Evolutionary conservation across 2,113 vertebrate species (phyloP), one percentile per base, ranked within the genome.

Genomic region (Suricata suricatta): DNA sequence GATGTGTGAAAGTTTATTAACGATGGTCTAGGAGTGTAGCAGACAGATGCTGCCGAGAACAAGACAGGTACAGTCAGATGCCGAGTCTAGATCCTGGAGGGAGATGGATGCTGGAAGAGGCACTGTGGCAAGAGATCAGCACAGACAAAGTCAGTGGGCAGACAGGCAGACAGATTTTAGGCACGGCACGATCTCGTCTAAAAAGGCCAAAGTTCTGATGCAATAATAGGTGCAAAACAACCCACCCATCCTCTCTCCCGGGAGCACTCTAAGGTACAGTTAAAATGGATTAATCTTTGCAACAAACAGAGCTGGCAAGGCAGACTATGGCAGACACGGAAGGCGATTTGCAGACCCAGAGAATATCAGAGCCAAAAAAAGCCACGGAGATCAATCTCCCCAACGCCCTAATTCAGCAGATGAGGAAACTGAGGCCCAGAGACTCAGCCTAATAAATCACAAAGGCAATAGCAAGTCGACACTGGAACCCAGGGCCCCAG

Each of bases 251-350:
- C 97, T 96, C 47, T 96, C 83, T 97, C 96, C 90, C 66, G 95
- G 90, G 90, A 98, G 97, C 92, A 97, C 98, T 98, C 91, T 38
- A 23, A 98, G 97, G 87, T 96, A 87, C 98, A 86, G 96, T 80
- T 98, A 98, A 98, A 98, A 98, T 92, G 97, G 98, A 98, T 98
- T 98, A 98, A 97, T 98, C 98, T 97, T 94, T 98, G 97, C 33
- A 81, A 98, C 96, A 98, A 94, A 92, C 97, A 98, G 98, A 16
- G 60, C 97, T 87, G 96, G 19, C 54, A 93, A 98, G 96, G 97
- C 14, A 33, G 96, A 94, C 97, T 5, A 54, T 31, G 97, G 96
- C 54, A 96, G 95, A 97, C 94, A 98, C 96, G 64, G 97, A 98
- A 97, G 93, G 98, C 97, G 66, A 98, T 98, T 97, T 93, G 94